Base-by-base conservation (phyloP, 1,140 invertebrate genomes). In the Drosophila chauvacae region DNA sequence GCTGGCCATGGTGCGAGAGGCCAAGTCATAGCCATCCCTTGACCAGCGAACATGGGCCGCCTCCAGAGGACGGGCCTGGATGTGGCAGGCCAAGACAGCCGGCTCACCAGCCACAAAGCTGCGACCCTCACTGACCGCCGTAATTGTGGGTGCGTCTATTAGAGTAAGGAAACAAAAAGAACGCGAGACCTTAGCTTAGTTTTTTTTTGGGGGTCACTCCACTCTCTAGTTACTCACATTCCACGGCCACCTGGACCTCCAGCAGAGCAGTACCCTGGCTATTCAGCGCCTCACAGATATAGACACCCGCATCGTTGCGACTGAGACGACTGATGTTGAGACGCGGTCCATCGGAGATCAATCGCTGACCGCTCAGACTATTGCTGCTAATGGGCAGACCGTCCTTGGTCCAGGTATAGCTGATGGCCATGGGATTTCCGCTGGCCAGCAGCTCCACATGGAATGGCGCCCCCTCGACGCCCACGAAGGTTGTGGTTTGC, bases 371-470 rank as follows among this genome's bases (percentile, higher is more conserved):
- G 44, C 90, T 93, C 58, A 90, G 87, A 48, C 90, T 48, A 10
- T 90, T 90, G 76, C 68, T 87, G 80, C 77, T 84, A 60, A 96
- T 94, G 2, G 96, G 96, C 35, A 96, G 93, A 18, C 96, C 96
- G 84, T 97, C 96, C 83, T 96, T 97, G 2, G 95, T 96, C 98
- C 98, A 99, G 20, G 96, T 96, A 92, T 98, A 98, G 13, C 94
- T 95, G 70, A 98, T 96, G 33, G 94, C 94, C n/a, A 94, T 92
- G 5, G 98, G 98, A 93, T 99, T 99, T 1, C 95, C 97, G 63
- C 94, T 95, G 10, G 97, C 97, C 76, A 95, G 95, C 7, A 98
- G 93, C 45, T 96, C 95, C 26, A 99, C 94, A 1, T 96, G 94
- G 51, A 96, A 94, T 0, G 95, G 96, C 55, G 98, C 96, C 20